Base-by-base conservation (phyloP, 2,797 vertebrate species). In the Aldrovandia affinis region DNA sequence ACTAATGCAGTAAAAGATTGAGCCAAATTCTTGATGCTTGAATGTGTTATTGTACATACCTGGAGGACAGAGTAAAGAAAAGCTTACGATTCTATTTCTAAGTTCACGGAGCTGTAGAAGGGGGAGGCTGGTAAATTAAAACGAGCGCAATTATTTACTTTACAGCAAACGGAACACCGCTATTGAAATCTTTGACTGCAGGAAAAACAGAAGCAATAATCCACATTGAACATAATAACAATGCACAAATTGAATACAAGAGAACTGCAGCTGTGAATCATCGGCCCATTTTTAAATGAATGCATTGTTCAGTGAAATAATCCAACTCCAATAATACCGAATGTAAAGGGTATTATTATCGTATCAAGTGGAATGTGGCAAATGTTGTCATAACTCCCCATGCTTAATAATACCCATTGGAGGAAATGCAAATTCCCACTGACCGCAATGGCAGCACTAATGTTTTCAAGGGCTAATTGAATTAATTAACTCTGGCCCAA, bases 1-100 rank as follows among this genome's bases (percentile, higher is more conserved):
- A 75, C 30, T 20, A 50, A 47, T 68, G 81, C 61, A 47, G 78
- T 84, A 63, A 83, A 79, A 83, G 28, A 36, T n/a, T 61, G 18
- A 44, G 25, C 83, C 59, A 52, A 63, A 28, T 83, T 42, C 36
- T 61, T 83, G 68, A 70, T 70, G 68, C 68, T 70, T 2, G 5
- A 70, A 39, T 20, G 7, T 70, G n/a, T 68, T 15, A 68, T 70
- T 30, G 12, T 54, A 80, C 47, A 80, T 57, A 33, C 78, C 28
- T 52, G 30, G 50, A 80, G n/a, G 7, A 80, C 50, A 78, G 14
- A 68, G 68, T 39, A 39, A 20, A 70, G 14, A 39, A 39, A 39
- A 14, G 20, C 63, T 30, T 65, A 65, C 28, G 28, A 65, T 65
- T 30, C 0, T 33, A 65, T 65, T 65, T 30, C 28, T 65, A 14